Evolutionary conservation across 2,113 vertebrate genomes (phyloP), one percentile per base, ranked within the genome.

Genomic region (Butorides virescens): DNA sequence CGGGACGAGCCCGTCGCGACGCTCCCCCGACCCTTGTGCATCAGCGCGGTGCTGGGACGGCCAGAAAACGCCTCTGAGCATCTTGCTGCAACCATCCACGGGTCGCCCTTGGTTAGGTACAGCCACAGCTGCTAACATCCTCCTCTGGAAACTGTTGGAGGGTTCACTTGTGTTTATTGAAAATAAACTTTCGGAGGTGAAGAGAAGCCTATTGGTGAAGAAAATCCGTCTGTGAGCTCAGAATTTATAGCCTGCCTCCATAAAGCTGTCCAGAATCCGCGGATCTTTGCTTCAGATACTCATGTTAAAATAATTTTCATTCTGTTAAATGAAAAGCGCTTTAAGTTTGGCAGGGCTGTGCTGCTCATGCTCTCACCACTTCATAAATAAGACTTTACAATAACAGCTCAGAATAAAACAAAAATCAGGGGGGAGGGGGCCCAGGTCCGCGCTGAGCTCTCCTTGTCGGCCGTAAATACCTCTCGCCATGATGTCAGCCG

Each of bases 321-420:
- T 91, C 94, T 96, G 92, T 82, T 88, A 88, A 95, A 93, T 95
- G 95, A 97, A 82, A 94, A 96, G 94, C 73, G 91, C 93, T 95
- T 92, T 88, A 93, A 93, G 88, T 95, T 95, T 97, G 97, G 95
- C 95, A 95, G 90, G 36, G 65, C 80, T 93, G 71, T 34, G 88
- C 92, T 94, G 95, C 92, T 97, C 67, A 92, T 96, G 95, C 96
- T 96, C 94, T 97, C 97, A 96, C 90, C 95, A 96, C 96, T 96
- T 92, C 96, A 96, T 97, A 96, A 97, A 97, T 97, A 94, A 96
- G 84, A 71, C 77, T 91, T 92, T 67, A 87, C 85, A 95, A 95
- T 89, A 96, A 93, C 93, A 94, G 83, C 89, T 87, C 77, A 34
- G 74, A 90, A 94, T 84, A 81, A 81, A 92, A 74, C 44, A 49